Base-by-base conservation (phyloP, 1,140 invertebrate species). In the Acromyrmex charruanus region DNA sequence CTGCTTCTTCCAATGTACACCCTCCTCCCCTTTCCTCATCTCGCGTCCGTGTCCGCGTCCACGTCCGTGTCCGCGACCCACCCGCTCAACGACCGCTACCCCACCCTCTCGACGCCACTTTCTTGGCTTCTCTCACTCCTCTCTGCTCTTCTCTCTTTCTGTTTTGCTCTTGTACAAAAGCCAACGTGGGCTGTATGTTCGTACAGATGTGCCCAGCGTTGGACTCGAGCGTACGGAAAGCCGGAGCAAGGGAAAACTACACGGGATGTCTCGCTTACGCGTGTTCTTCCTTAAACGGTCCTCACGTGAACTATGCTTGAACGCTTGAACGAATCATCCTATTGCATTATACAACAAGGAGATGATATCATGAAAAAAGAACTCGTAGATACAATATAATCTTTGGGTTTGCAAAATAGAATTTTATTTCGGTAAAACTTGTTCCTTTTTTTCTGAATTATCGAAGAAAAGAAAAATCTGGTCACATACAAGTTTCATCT, bases 121-220 rank as follows among this genome's bases (percentile, higher is more conserved):
- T 91, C 87, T 91, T 90, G 80, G 77, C 82, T 88, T 92, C 88
- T 87, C 85, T 89, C 72, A 61, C 59, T 80, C 75, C 77, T 72
- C 31, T 21, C 53, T 77, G 51, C 87, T 85, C 63, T 79, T 89
- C 82, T 65, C 88, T 87, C 81, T 61, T 69, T 51, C 66, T 86
- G 80, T 92, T 93, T 92, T 90, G 88, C 90, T 92, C 89, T 86
- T 88, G 77, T 66, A 90, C 86, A 90, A 92, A 92, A 90, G 89
- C 66, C 88, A 68, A 86, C 91, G 87, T 87, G 82, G 90, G 81
- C 80, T 88, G 63, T 88, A 85, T 87, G 85, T 59, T 68, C 68
- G 87, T 89, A 87, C 90, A 91, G 91, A 89, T 87, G 89, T 86
- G 82, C 39, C 61, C 79, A 90, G 90, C 82, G 85, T 74, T 71